A percentile compares a stretch with the other conserved stretches of the same genome.
phyloP scores from a whole-genome alignment of 2,888 invertebrate species.

The Prenolepis imparis region DNA sequence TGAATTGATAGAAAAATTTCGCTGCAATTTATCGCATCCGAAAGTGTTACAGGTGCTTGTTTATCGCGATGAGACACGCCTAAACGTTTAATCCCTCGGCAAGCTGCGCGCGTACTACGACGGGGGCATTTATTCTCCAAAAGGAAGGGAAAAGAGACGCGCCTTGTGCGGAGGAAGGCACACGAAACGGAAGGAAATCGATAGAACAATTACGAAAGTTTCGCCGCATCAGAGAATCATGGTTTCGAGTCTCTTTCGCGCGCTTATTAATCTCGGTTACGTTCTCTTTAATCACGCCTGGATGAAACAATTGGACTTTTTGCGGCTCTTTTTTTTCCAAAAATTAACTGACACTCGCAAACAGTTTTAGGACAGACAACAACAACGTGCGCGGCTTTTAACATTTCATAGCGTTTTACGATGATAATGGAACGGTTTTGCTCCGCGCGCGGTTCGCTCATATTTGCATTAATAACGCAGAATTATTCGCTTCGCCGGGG shows the following conservation, averaged over 20 bases:
- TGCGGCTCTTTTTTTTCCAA: background rate
- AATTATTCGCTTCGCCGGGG: constrained; percentile 44
- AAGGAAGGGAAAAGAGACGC: constrained; percentile 20
- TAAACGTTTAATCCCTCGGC: constrained; percentile 70
- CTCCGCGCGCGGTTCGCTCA: constrained; percentile 18
- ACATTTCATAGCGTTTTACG: constrained; percentile 42
- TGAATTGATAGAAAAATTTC: background rate
- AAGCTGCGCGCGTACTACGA: constrained; percentile 54
- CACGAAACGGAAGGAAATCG: constrained; percentile 57
- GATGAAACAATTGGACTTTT: constrained; percentile 29
- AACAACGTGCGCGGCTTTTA: constrained; percentile 21
- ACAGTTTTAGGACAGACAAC: constrained; percentile 28
- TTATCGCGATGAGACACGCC: constrained; percentile 60
- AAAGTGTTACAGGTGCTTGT: background rate
- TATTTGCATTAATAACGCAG: constrained; percentile 52
- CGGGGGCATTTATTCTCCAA: constrained; percentile 66
- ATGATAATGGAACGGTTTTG: constrained; percentile 51
- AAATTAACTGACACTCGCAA: constrained; percentile 39
- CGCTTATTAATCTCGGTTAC: constrained; percentile 42
- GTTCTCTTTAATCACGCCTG: constrained; percentile 32
- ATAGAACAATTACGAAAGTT: constrained; percentile 80
- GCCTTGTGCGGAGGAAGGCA: background rate
- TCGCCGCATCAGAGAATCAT: constrained; percentile 53
- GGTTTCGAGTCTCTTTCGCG: background rate
- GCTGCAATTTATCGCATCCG: background rate